Evolutionary conservation across 2,113 vertebrate species (phyloP), one percentile per base, ranked within the genome.

Genomic region (Anhinga anhinga): DNA sequence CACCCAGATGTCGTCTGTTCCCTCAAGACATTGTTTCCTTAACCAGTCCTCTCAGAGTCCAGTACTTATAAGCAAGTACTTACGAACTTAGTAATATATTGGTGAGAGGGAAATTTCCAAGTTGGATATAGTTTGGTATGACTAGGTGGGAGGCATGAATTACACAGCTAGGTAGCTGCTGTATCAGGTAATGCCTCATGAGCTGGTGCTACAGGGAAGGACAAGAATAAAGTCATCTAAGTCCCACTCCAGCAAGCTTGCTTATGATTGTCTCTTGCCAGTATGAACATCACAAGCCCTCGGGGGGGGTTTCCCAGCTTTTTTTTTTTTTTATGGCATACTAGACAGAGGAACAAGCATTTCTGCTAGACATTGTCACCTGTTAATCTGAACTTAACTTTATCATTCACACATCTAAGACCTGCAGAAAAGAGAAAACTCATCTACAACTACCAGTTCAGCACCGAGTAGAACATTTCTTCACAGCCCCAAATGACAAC

Each of bases 1-100:
- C 40, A 38, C 10, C 0, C 1, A 3, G 36, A 49, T 74, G 26
- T n/a, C n/a, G 70, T 45, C 10, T 6, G 1, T 63, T 32, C 1
- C 7, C 6, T 15, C 29, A 82, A 84, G 38, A 55, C 7, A 19
- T 9, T 45, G 19, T 80, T 90, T 92, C 32, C 50, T 81, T 66
- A 67, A 78, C 25, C 10, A 30, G 15, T 42, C 26, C 25, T 66
- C 29, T 88, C 34, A 88, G 40, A 94, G 8, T 34, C 10, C n/a
- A n/a, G n/a, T n/a, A n/a, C n/a, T n/a, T n/a, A n/a, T n/a, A n/a
- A n/a, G n/a, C n/a, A n/a, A n/a, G n/a, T n/a, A n/a, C n/a, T n/a
- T n/a, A n/a, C n/a, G n/a, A n/a, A n/a, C n/a, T n/a, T n/a, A n/a
- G 25, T 19, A 56, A 47, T 9, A 26, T 45, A 47, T 8, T 59